These are phyloP conservation scores for Merops nubicus DNA, from an alignment of 2,113 vertebrate genomes.

Conservation along the genomic window DNA sequence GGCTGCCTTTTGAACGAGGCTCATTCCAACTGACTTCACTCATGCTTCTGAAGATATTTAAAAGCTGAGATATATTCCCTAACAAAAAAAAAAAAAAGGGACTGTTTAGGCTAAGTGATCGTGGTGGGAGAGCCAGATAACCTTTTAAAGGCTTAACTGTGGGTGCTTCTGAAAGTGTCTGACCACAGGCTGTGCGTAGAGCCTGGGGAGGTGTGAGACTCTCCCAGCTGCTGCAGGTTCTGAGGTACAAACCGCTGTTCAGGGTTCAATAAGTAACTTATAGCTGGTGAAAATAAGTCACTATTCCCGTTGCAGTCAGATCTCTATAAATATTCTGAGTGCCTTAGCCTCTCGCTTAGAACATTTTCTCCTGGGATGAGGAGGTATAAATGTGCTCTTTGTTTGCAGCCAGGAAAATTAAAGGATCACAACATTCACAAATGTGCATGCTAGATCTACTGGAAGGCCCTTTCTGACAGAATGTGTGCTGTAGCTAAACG, in stretches of 20 bases:
- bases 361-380: neutral
- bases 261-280: neutral
- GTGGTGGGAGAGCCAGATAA: neutral
- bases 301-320: neutral
- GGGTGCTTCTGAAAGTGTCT: neutral
- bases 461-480: neutral
- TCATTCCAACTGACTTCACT: neutral
- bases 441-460: fast-evolving
- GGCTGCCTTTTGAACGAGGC: neutral
- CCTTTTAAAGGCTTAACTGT: neutral
- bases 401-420: constrained; percentile 16
- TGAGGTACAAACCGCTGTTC: neutral
- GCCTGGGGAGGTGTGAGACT: neutral
- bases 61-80: neutral
- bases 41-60: neutral
- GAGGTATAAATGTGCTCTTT: constrained; percentile 14
- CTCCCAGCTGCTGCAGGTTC: neutral
- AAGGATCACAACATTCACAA: neutral
- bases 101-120: neutral
- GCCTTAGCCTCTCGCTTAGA: neutral
- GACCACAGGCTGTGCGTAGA: neutral
- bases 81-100: neutral
- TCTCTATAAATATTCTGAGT: neutral
- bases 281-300: neutral
- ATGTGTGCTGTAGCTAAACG: neutral